Evolutionary conservation across 2,888 invertebrate species (phyloP).

Genomic region (Temnothorax unifasciatus): DNA sequence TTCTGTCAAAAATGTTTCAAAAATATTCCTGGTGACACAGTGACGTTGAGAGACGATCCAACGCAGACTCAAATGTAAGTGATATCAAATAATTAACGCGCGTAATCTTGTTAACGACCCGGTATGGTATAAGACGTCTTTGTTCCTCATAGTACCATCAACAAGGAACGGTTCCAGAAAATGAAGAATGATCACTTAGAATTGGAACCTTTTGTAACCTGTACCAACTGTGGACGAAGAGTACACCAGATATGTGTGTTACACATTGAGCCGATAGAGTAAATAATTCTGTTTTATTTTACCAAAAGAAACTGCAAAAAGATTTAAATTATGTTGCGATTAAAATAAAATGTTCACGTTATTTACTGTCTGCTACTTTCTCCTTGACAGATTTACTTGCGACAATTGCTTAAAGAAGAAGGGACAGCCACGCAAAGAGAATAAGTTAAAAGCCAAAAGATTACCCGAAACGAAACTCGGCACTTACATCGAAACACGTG

Average conservation of each 20-base stretch:
- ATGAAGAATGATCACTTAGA: conserved; percentile 99
- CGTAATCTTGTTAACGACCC: neutral
- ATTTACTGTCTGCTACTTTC: neutral
- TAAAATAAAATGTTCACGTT: neutral
- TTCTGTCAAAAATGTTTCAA: conserved; percentile 99
- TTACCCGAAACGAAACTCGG: too few relatives aligned
- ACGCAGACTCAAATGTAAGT: conserved; percentile 98
- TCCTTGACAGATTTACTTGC: too few relatives aligned
- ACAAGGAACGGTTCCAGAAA: conserved; percentile 98
- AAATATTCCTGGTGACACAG: conserved; percentile 99
- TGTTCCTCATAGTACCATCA: conserved; percentile 92
- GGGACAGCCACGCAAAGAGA: too few relatives aligned
- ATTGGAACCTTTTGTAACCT: conserved; percentile 98
- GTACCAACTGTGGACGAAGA: conserved; percentile 98
- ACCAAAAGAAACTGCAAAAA: neutral
- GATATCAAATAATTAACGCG: conserved; percentile 46
- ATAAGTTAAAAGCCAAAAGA: too few relatives aligned
- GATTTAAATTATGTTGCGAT: too few relatives aligned
- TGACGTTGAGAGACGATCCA: conserved; percentile 99
- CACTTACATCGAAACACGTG: too few relatives aligned
- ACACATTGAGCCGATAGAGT: conserved; percentile 96
- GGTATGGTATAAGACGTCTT: conserved; percentile 10
- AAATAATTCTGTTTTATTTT: conserved; percentile 85
- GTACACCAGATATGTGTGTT: conserved; percentile 99
- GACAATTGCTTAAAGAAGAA: too few relatives aligned